Percentiles rank a stretch among this genome's conserved stretches.
These are phyloP conservation scores for Omphaloscelis lunosa DNA, from an alignment of 2,888 invertebrate genomes.

Conservation along the genomic window DNA sequence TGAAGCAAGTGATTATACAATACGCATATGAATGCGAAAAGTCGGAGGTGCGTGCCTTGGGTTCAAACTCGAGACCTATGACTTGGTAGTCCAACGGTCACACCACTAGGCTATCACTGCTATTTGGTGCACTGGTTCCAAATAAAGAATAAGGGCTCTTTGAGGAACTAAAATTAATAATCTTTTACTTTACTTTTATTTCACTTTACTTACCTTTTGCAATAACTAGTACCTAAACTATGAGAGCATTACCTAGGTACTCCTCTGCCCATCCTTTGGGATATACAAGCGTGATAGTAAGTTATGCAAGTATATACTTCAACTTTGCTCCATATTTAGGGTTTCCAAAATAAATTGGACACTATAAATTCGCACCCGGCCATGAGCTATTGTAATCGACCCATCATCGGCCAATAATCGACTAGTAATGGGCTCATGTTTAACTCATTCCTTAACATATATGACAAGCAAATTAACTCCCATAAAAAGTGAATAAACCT, in stretches of 20 bases:
- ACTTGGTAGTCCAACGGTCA: too few species aligned
- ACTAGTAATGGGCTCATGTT: not conserved
- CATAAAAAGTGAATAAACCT: conserved; percentile 34
- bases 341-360: conserved; percentile 13
- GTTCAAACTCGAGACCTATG: too few species aligned
- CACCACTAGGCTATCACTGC: too few species aligned
- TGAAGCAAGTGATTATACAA: too few species aligned
- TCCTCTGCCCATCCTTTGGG: not conserved
- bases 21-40: too few species aligned
- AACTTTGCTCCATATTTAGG: not conserved
- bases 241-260: not conserved
- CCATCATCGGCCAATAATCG: not conserved
- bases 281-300: not conserved
- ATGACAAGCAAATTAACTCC: conserved; percentile 51
- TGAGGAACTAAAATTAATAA: not conserved
- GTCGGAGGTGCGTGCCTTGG: too few species aligned
- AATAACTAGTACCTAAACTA: not conserved
- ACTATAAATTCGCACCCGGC: conserved; percentile 32
- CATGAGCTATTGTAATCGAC: conserved; percentile 20
- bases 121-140: too few species aligned
- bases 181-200: not conserved
- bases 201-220: not conserved
- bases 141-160: too few species aligned
- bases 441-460: conserved; percentile 4
- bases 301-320: not conserved